Evolutionary conservation across 2,888 invertebrate species (phyloP), one percentile per base, ranked within the genome.

Genomic region (Tricholauxania praeusta): DNA sequence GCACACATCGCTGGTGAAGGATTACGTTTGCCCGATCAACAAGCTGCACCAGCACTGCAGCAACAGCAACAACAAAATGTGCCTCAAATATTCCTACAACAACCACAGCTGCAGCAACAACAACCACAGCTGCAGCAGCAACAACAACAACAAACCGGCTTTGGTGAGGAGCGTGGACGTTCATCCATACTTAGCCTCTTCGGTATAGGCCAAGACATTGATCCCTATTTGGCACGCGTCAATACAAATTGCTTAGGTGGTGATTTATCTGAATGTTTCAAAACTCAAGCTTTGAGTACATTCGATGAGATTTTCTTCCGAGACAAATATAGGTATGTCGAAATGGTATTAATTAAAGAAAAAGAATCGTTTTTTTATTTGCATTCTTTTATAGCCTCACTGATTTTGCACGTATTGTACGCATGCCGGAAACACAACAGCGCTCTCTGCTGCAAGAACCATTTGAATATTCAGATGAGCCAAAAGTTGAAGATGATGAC

Each of bases 211-310:
- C 93, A 93, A 7, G 91, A 94, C 80, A 91, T 92, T 66, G 94
- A 95, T 87, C 94, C 94, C 1, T 95, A 93, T 86, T 88, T 94
- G 79, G 91, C 93, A 65, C 91, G 90, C 82, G 89, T 92, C 0
- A 94, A 94, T 71, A 89, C 92, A 76, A 93, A 91, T 76, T 95
- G 95, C 80, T 87, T 95, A 72, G 91, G 90, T 75, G 95, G 95
- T 6, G 94, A 95, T 84, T 87, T 95, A n/a, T 93, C 94, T 0
- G 94, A 95, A 83, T 95, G 95, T 83, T 95, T 95, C 84, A 95
- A 95, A 82, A 94, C 94, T 0, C 92, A 93, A 78, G 94, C 95
- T 0, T 85, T 95, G 66, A 89, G 90, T 71, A 92, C 93, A 0
- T 92, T 95, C 72, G 92, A 93, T 68, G 94, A 94, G 71, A 94